These are phyloP conservation scores for Tanytarsus gracilentus DNA, from an alignment of 2,888 invertebrate species.

Conservation along the genomic window DNA sequence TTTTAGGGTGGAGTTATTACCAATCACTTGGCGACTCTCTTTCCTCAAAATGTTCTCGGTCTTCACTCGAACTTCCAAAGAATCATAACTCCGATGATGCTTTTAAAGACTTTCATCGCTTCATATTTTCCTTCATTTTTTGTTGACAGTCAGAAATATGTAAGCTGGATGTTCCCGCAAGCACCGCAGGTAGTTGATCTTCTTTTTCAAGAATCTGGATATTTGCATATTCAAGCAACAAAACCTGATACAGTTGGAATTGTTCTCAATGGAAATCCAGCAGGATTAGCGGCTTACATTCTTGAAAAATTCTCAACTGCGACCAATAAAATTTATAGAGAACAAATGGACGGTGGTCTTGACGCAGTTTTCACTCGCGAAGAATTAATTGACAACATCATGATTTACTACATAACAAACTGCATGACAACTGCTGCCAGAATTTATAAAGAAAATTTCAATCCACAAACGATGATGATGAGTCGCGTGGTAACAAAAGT, in stretches of 20 bases:
- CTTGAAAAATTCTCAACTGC: conserved; percentile 74
- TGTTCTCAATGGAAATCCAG: conserved; percentile 55
- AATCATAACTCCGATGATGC: conserved; percentile 35
- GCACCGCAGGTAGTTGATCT: conserved; percentile 34
- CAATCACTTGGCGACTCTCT: conserved; percentile 49
- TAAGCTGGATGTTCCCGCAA: conserved; percentile 46
- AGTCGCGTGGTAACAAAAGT: conserved; percentile 53
- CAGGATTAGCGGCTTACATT: conserved; percentile 80
- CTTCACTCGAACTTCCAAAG: conserved; percentile 52
- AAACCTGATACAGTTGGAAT: conserved; percentile 78
- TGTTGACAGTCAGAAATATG: conserved; percentile 40
- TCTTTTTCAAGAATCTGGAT: conserved; percentile 48
- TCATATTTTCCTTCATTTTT: conserved; percentile 47
- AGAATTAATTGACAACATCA: conserved; percentile 57
- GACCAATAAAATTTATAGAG: conserved; percentile 50
- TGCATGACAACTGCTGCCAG: conserved; percentile 62
- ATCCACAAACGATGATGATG: conserved; percentile 34
- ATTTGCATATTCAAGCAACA: conserved; percentile 71
- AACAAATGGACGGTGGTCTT: conserved; percentile 56
- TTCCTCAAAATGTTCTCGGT: conserved; percentile 48
- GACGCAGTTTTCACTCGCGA: conserved; percentile 48
- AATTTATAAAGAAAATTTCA: conserved; percentile 55
- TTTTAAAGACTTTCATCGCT: conserved; percentile 41
- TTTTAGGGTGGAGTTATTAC: conserved; percentile 50
- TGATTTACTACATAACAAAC: conserved; percentile 69